A percentile compares a stretch with the other conserved stretches of the same genome.
These are phyloP conservation scores for Actinia equina DNA, from an alignment of 64 coral and sea anemone genomes.

Conservation along the genomic window DNA sequence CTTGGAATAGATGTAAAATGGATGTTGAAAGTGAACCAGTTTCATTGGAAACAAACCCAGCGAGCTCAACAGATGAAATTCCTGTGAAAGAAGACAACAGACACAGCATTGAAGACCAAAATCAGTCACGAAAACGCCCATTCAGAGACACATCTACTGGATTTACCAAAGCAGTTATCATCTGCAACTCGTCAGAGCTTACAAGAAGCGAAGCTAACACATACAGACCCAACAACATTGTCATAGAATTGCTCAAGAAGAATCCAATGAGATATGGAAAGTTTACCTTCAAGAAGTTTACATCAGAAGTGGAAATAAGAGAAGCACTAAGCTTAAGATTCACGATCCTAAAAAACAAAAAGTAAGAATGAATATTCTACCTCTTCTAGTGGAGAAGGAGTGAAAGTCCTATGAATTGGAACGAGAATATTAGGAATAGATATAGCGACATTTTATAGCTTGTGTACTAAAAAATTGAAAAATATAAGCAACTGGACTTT, in stretches of 20 bases:
- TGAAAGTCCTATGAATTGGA: neutral
- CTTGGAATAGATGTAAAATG: neutral
- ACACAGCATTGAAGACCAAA: neutral
- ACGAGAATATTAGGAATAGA: neutral
- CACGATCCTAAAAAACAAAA: neutral
- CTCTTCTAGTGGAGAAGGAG: too few species aligned
- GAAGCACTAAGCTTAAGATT: neutral
- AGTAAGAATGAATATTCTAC: neutral
- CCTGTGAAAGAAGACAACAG: neutral
- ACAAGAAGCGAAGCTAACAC: neutral
- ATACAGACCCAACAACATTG: slow-evolving; percentile 22
- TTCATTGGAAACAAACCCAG: neutral
- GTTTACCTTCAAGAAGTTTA: slow-evolving; percentile 9
- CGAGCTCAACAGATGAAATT: neutral
- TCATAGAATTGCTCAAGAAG: slow-evolving; percentile 15
- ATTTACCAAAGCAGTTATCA: slow-evolving; percentile 21
- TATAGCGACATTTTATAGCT: too few species aligned
- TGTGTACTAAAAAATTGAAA: neutral
- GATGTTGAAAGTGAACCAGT: neutral
- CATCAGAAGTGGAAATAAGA: slow-evolving; percentile 17
- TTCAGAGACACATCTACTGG: neutral
- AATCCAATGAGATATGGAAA: slow-evolving; percentile 21
- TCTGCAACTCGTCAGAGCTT: neutral
- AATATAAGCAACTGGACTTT: neutral
- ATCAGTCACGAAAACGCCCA: neutral